Percentiles rank a stretch among this genome's conserved stretches.
Evolutionary conservation across 2,113 vertebrate species (phyloP).

Genomic region (Malurus alboscapulatus): DNA sequence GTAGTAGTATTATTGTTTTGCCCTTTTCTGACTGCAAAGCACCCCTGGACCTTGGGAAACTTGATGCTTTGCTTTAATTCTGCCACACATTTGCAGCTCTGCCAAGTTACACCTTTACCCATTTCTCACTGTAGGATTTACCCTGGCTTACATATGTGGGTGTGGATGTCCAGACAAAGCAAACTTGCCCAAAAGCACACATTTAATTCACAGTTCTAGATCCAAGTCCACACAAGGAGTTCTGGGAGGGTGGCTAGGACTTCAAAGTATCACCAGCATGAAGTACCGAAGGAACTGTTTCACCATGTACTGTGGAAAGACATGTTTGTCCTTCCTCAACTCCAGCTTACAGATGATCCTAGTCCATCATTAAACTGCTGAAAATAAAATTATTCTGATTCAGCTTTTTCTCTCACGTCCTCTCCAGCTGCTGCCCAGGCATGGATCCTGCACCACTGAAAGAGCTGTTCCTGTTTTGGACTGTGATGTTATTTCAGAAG

Average conservation of each 20-base stretch:
- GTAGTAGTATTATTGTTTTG: neutral
- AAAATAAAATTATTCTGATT: slow-evolving; percentile 43
- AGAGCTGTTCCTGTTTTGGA: slow-evolving; percentile 48
- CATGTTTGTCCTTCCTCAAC: neutral
- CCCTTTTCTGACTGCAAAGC: neutral
- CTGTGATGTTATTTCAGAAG: slow-evolving; percentile 42
- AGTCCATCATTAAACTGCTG: slow-evolving; percentile 9
- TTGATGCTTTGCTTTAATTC: neutral
- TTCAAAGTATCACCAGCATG: neutral
- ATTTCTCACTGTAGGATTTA: neutral
- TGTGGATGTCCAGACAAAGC: neutral
- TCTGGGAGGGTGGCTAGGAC: neutral
- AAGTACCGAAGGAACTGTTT: neutral
- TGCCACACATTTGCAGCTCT: neutral
- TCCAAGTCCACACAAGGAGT: neutral
- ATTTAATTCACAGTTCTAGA: neutral
- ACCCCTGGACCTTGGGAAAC: neutral
- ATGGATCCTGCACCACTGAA: neutral
- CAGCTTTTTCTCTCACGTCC: slow-evolving; percentile 8
- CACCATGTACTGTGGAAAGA: neutral
- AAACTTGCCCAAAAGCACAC: neutral
- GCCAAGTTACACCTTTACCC: neutral
- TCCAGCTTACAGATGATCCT: neutral
- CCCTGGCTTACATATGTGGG: neutral
- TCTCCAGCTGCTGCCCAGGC: slow-evolving; percentile 14